These are phyloP conservation scores for Saccopteryx bilineata DNA, from an alignment of 2,113 vertebrate genomes.

Conservation along the genomic window DNA sequence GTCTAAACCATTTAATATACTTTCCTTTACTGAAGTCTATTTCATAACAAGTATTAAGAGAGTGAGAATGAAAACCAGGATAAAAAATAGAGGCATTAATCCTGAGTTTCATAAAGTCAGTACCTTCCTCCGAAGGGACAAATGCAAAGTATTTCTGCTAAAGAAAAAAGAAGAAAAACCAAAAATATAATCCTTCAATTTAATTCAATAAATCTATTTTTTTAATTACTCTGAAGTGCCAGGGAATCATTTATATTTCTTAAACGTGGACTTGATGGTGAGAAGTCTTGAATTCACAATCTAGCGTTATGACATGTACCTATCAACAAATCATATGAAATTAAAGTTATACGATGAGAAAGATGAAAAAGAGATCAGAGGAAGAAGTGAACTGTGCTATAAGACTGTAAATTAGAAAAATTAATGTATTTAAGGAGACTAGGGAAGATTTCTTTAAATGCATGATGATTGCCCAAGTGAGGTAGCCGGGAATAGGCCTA, in stretches of 20 bases:
- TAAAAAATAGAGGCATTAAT: background rate
- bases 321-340: background rate
- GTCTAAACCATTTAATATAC: background rate
- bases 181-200: background rate
- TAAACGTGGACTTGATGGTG: background rate
- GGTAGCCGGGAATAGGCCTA: background rate
- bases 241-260: background rate
- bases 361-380: background rate
- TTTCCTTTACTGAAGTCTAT: background rate
- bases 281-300: background rate
- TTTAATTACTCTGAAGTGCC: background rate
- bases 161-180: background rate
- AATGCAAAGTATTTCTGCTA: slow-evolving; percentile 7
- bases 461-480: background rate
- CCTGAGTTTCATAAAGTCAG: background rate
- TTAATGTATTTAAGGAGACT: background rate
- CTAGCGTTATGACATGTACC: background rate
- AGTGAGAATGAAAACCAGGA: background rate
- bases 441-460: background rate
- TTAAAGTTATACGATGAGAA: background rate
- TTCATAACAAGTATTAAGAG: background rate
- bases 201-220: background rate
- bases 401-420: background rate
- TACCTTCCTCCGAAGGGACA: background rate
- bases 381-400: background rate